Conservation (phyloP, 1,140 invertebrate genomes). For the Drosophila hydei region DNA sequence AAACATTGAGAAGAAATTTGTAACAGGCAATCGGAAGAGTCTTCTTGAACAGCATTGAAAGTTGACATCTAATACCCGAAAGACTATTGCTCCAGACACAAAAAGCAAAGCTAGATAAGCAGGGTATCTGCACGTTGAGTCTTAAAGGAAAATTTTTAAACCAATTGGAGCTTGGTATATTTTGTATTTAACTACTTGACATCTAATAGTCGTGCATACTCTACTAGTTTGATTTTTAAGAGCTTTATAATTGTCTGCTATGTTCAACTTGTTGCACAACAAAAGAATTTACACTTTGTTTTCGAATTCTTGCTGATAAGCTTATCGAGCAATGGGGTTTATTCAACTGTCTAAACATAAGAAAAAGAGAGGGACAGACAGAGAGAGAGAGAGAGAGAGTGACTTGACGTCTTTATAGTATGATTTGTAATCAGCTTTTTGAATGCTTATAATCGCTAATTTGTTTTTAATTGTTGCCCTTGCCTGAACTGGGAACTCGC, state of each 20-base stretch:
- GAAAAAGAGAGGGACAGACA: background rate
- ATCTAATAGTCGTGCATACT: background rate
- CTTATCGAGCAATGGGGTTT: conserved; percentile 37
- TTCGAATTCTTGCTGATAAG: conserved; percentile 27
- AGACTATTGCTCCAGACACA: too few relatives aligned
- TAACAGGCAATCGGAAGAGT: background rate
- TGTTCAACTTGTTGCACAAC: conserved; percentile 20
- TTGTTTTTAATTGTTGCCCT: conserved; percentile 51
- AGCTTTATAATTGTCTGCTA: conserved; percentile 6
- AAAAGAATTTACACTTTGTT: conserved; percentile 1
- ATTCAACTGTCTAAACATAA: conserved; percentile 36
- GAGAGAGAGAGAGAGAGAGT: conserved; percentile 4
- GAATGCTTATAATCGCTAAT: conserved; percentile 24
- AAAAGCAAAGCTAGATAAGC: background rate
- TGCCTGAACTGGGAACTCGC: conserved; percentile 43
- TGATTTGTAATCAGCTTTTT: conserved; percentile 31
- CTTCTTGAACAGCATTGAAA: background rate
- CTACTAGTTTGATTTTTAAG: conserved; percentile 1
- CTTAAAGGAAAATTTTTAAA: too few relatives aligned
- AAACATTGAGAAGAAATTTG: background rate
- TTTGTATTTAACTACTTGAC: too few relatives aligned
- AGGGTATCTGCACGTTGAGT: background rate
- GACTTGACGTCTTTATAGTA: conserved; percentile 24
- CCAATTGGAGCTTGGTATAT: too few relatives aligned
- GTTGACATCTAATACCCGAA: too few relatives aligned